Percentiles rank a stretch among this genome's conserved stretches.
These are phyloP conservation scores for Atherinosoma microstoma DNA, from an alignment of 2,797 vertebrate genomes.

Conservation along the genomic window DNA sequence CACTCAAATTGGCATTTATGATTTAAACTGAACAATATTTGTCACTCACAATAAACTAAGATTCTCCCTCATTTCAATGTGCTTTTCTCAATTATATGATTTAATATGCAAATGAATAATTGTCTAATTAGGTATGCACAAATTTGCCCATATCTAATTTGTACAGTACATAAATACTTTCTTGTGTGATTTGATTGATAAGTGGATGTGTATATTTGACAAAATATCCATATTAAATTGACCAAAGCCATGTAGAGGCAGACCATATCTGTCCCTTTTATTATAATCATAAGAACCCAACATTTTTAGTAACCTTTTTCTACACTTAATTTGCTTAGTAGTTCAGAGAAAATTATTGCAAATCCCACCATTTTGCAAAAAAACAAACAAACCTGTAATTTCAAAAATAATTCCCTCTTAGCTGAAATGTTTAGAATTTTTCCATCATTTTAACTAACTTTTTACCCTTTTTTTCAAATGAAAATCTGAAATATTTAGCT, in stretches of 20 bases:
- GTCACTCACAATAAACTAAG: too few species aligned
- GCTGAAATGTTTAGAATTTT: neutral
- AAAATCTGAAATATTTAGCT: neutral
- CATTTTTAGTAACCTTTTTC: too few species aligned
- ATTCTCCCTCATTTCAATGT: neutral
- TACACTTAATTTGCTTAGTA: neutral
- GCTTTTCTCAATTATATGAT: neutral
- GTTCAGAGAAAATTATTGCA: neutral
- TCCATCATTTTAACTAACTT: neutral
- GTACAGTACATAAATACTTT: too few species aligned
- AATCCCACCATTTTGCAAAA: neutral
- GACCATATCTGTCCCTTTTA: too few species aligned
- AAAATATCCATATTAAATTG: neutral
- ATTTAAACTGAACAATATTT: too few species aligned
- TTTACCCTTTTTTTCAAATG: neutral
- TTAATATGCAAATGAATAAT: too few species aligned
- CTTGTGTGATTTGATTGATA: too few species aligned
- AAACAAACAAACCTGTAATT: neutral
- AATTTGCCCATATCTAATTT: too few species aligned
- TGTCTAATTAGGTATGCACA: too few species aligned
- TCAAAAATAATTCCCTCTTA: neutral
- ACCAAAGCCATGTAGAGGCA: neutral
- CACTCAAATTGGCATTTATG: too few species aligned
- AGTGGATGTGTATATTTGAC: neutral
- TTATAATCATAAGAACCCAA: too few species aligned